These are phyloP conservation scores for Parauchenoglanis punctatus DNA, from an alignment of 2,797 vertebrate species.

Conservation along the genomic window DNA sequence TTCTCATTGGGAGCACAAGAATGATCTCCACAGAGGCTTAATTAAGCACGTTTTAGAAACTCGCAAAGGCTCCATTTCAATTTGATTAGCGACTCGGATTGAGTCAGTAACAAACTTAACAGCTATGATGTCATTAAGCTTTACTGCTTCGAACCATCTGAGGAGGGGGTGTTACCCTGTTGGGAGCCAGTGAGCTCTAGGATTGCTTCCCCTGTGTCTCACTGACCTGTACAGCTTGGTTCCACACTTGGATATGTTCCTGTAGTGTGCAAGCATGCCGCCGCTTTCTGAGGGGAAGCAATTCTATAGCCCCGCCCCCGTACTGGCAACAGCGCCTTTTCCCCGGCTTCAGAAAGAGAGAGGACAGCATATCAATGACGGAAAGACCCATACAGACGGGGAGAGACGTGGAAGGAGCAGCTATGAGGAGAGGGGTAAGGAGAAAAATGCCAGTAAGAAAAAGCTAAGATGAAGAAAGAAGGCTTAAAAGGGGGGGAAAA, in stretches of 20 bases:
- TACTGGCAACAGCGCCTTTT: conserved; percentile 80
- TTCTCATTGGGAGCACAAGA: conserved; percentile 36
- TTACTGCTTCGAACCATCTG: neutral
- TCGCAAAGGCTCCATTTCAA: conserved; percentile 5
- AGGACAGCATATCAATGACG: conserved; percentile 76
- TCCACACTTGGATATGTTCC: conserved; percentile 83
- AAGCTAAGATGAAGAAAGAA: conserved; percentile 17
- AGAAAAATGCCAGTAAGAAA: conserved; percentile 15
- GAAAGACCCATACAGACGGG: conserved; percentile 38
- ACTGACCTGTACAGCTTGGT: conserved; percentile 85
- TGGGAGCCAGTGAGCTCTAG: conserved; percentile 67
- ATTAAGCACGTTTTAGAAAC: neutral
- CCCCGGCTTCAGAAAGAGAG: conserved; percentile 81
- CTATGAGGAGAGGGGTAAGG: conserved; percentile 45
- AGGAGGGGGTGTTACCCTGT: conserved; percentile 15
- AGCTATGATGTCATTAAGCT: conserved; percentile 20
- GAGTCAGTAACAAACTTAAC: neutral
- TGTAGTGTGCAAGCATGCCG: conserved; percentile 84
- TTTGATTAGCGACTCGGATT: conserved; percentile 4
- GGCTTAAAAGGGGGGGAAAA: conserved; percentile 28
- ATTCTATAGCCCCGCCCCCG: conserved; percentile 78
- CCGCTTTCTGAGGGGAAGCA: conserved; percentile 82
- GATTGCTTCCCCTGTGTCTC: conserved; percentile 82
- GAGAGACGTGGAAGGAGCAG: conserved; percentile 30
- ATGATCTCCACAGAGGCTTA: conserved; percentile 1